These are phyloP conservation scores for Erannis defoliaria DNA, from an alignment of 2,888 invertebrate species.

Conservation along the genomic window DNA sequence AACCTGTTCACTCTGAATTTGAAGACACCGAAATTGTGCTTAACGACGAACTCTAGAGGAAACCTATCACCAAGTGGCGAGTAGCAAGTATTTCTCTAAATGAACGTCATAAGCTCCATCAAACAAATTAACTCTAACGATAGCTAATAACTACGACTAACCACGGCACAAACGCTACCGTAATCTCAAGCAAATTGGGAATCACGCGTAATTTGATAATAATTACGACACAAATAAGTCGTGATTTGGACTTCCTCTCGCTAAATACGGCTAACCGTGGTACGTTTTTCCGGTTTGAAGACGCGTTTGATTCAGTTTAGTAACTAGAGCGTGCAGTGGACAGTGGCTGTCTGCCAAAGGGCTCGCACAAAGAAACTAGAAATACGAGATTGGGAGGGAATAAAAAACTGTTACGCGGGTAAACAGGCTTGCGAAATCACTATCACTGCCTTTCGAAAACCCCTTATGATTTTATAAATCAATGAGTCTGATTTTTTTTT, in stretches of 20 bases:
- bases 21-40: too few relatives aligned
- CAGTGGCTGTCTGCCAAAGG: slow-evolving; percentile 51
- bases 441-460: too few relatives aligned
- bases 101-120: not conserved
- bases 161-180: not conserved
- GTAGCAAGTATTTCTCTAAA: too few relatives aligned
- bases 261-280: slow-evolving; percentile 17
- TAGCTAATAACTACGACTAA: not conserved
- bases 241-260: slow-evolving; percentile 30
- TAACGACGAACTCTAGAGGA: too few relatives aligned
- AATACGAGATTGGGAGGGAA: slow-evolving; percentile 31
- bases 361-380: slow-evolving; percentile 42
- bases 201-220: slow-evolving; percentile 21
- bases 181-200: slow-evolving; percentile 11
- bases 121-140: too few relatives aligned
- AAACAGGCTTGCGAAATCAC: slow-evolving; percentile 1
- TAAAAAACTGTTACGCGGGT: slow-evolving; percentile 20
- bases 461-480: too few relatives aligned
- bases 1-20: too few relatives aligned
- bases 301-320: slow-evolving; percentile 65
- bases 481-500: too few relatives aligned
- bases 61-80: too few relatives aligned
- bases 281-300: slow-evolving; percentile 57
- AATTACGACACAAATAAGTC: slow-evolving; percentile 22
- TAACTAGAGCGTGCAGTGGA: slow-evolving; percentile 67